Percentiles rank a stretch among this genome's conserved stretches.
Evolutionary conservation across 37 sponge, comb jelly and placozoan species (phyloP).

Genomic region (Agelas oroides): DNA sequence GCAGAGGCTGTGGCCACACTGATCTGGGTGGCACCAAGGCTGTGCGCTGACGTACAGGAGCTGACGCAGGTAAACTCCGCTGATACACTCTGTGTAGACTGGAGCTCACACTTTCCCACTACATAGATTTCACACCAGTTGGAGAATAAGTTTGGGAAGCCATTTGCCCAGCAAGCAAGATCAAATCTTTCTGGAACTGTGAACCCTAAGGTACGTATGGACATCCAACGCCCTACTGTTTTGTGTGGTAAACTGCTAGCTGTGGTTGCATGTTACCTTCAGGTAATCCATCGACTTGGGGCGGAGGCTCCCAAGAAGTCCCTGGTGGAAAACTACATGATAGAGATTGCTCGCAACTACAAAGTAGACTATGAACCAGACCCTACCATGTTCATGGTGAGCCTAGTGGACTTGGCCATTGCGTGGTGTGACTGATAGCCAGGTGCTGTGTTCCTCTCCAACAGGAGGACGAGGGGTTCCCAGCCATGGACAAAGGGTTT

Average conservation of each 20-base stretch:
- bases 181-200: conserved; percentile 87
- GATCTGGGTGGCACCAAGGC: conserved; percentile 95
- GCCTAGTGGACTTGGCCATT: background rate
- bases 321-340: conserved; percentile 96
- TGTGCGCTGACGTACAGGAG: conserved; percentile 93
- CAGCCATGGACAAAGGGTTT: conserved; percentile 23
- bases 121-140: conserved; percentile 87
- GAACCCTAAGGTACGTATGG: conserved; percentile 78
- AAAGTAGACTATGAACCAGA: conserved; percentile 91
- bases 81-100: background rate
- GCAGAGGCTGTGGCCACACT: conserved; percentile 90
- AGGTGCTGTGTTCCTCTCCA: too few relatives aligned
- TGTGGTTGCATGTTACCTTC: background rate
- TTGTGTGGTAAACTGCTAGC: background rate
- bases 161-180: conserved; percentile 92
- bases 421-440: too few relatives aligned
- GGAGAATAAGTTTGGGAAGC: conserved; percentile 92
- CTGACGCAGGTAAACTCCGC: conserved; percentile 46
- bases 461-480: conserved; percentile 47
- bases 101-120: too few relatives aligned
- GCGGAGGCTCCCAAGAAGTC: conserved; percentile 83
- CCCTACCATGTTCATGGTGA: conserved; percentile 82
- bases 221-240: too few relatives aligned
- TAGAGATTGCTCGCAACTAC: conserved; percentile 96
- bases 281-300: conserved; percentile 94